A percentile compares a stretch with the other conserved stretches of the same genome.
Conservation (phyloP, 2,113 vertebrate species). For the Phodopus roborovskii region DNA sequence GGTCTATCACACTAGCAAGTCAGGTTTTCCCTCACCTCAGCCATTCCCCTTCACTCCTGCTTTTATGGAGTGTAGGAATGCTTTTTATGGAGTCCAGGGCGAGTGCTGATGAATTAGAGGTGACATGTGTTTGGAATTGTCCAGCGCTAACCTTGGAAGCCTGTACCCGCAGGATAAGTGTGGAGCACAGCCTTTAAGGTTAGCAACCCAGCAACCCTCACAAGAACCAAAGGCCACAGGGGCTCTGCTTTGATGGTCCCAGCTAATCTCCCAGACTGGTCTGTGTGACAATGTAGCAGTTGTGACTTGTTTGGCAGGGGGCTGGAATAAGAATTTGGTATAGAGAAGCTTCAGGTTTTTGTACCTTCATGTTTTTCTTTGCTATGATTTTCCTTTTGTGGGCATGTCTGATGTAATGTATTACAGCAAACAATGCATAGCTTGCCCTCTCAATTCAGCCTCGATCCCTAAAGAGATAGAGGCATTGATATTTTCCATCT, state of each 20-base stretch:
- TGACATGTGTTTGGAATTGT: constrained; percentile 63
- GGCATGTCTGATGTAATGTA: neutral
- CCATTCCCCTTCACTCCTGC: neutral
- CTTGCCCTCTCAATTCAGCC: constrained; percentile 10
- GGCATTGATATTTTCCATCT: neutral
- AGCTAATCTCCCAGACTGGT: neutral
- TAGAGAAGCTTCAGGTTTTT: neutral
- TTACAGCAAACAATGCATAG: neutral
- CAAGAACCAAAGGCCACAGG: neutral
- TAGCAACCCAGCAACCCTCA: neutral
- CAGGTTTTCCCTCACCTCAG: neutral
- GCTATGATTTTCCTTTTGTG: neutral
- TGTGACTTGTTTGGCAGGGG: constrained; percentile 36
- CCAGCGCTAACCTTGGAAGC: constrained; percentile 51
- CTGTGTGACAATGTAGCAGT: neutral
- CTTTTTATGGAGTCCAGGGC: constrained; percentile 66
- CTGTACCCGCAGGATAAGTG: neutral
- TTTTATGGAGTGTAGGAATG: constrained; percentile 55
- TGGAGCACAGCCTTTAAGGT: neutral
- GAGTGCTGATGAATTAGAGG: constrained; percentile 44
- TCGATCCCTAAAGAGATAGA: neutral
- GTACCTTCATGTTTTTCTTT: neutral
- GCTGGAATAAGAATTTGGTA: neutral
- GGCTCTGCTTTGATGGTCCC: constrained; percentile 11
- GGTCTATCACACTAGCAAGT: neutral